Base-by-base conservation (phyloP, 1,140 invertebrate genomes). In the Thaumatotibia leucotreta region DNA sequence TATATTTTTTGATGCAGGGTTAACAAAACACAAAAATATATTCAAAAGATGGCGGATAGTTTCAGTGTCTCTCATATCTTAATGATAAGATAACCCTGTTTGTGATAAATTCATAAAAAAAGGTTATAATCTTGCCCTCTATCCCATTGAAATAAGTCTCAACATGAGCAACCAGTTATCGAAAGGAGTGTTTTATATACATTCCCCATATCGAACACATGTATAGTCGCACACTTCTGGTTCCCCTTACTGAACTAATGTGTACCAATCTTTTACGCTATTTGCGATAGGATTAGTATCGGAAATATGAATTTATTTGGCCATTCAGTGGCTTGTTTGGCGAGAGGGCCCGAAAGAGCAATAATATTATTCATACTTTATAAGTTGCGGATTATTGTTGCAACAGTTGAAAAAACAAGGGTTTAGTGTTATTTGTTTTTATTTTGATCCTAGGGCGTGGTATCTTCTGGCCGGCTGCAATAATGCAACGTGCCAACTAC, bases 291-390 rank as follows among this genome's bases (percentile, higher is more conserved):
- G 71, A 73, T 76, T 73, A 73, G 68, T 58, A 58, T 58, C 23
- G 27, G 69, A 68, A 72, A 74, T 73, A 77, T 77, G 69, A 78
- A 79, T 78, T 75, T 75, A 74, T 45, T 45, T 67, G 72, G 73
- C 63, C 75, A 66, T 84, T 79, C 80, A 74, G 67, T 73, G 70
- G 68, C 64, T 64, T 67, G 69, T 58, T 58, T 58, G 52, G 29
- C n/a, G 0, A 27, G 52, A 58, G 52, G 52, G 52, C 5, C 75
- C 70, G 70, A 67, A 61, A 65, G 50, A 62, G 71, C 71, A 77
- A 77, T 77, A 77, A 81, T 66, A 74, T 77, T 81, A 74, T 76
- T 79, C 74, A 74, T 75, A 70, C 71, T 50, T 54, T 65, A 62
- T 72, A 69, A 69, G 67, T 70, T 63, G 65, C 32, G 63, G 61